Evolutionary conservation across 2,888 invertebrate genomes (phyloP).

Genomic region (Hydropsyche betteni): DNA sequence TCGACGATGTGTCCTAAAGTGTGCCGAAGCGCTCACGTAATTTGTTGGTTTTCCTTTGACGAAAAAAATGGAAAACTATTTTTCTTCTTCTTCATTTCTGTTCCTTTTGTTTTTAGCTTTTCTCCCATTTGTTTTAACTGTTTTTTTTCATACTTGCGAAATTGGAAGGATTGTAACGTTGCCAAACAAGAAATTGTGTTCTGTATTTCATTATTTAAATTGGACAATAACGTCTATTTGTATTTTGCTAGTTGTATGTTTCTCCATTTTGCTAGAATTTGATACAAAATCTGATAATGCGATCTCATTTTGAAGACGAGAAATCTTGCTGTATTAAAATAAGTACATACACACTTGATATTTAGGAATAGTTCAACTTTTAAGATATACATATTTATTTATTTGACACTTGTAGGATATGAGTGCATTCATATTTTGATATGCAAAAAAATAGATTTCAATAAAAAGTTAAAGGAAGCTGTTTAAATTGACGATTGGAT

Average conservation of each 20-base stretch:
- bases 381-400: not conserved
- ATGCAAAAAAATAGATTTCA: too few relatives aligned
- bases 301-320: not conserved
- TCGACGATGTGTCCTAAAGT: slow-evolving; percentile 10
- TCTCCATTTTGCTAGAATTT: not conserved
- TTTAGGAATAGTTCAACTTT: not conserved
- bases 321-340: not conserved
- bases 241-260: slow-evolving; percentile 13
- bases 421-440: too few relatives aligned
- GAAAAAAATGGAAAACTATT: slow-evolving; percentile 50
- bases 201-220: slow-evolving; percentile 39
- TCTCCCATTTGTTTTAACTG: slow-evolving; percentile 38
- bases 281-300: slow-evolving; percentile 15
- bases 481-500: too few relatives aligned
- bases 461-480: too few relatives aligned
- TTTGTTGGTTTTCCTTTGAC: slow-evolving; percentile 51
- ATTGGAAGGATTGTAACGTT: slow-evolving; percentile 43
- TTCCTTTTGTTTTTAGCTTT: slow-evolving; percentile 35
- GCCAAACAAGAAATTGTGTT: slow-evolving; percentile 41
- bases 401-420: not conserved
- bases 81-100: slow-evolving; percentile 37
- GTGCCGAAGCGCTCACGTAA: slow-evolving; percentile 46
- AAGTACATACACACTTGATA: not conserved
- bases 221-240: slow-evolving; percentile 33
- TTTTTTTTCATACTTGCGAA: slow-evolving; percentile 28